Conservation (phyloP, 2,888 invertebrate genomes). For the Salpingus planirostris region DNA sequence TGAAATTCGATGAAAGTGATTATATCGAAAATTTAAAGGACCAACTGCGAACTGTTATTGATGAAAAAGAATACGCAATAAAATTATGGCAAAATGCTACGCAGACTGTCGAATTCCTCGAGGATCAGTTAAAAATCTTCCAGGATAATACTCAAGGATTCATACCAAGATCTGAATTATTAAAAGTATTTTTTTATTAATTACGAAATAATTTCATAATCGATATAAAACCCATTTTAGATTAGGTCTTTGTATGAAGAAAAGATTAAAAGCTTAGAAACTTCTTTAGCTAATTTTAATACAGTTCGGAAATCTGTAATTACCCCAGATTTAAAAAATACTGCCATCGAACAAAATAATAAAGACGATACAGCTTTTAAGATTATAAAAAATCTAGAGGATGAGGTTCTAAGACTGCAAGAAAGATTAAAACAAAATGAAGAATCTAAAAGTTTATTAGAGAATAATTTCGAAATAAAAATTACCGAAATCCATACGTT, state of each 20-base stretch:
- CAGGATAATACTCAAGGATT: slow-evolving; percentile 28
- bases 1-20: slow-evolving; percentile 17
- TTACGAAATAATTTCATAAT: slow-evolving; percentile 3
- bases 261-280: too few relatives aligned
- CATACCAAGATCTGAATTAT: slow-evolving; percentile 29
- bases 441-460: slow-evolving; percentile 32
- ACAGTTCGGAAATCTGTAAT: too few relatives aligned
- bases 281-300: too few relatives aligned
- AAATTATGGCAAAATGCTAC: slow-evolving; percentile 60
- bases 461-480: slow-evolving; percentile 39
- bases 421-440: slow-evolving; percentile 33
- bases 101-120: slow-evolving; percentile 56
- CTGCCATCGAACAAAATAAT: too few relatives aligned
- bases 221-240: too few relatives aligned
- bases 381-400: slow-evolving; percentile 38
- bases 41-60: slow-evolving; percentile 20
- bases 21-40: slow-evolving; percentile 24
- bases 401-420: slow-evolving; percentile 43
- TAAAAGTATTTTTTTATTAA: too few relatives aligned
- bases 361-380: slow-evolving; percentile 37
- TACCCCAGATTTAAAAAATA: too few relatives aligned
- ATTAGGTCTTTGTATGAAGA: slow-evolving; percentile 45
- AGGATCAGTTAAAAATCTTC: slow-evolving; percentile 55
- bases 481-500: slow-evolving; percentile 38
- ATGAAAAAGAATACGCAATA: slow-evolving; percentile 59